Base-by-base conservation (phyloP, 2,797 vertebrate species). In the Phyllotis vaccarum region DNA sequence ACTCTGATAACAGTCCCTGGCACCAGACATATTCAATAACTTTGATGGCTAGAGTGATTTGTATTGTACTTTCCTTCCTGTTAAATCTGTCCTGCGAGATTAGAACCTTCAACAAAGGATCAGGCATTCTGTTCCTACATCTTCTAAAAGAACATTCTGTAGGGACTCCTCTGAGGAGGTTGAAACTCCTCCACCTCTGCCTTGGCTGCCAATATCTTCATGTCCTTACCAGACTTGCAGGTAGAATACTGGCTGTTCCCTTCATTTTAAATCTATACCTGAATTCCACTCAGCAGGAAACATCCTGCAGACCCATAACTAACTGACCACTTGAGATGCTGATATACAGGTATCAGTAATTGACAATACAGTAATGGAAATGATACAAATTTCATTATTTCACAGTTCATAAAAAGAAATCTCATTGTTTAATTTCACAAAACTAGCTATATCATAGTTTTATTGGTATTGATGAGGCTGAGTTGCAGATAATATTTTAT, bases 51-150 rank as follows among this genome's bases (percentile, higher is more conserved):
- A 66, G 0, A 56, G 24, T 82, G 22, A 60, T 92, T 74, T 91
- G 58, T 89, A 91, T 83, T 80, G n/a, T 76, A 49, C 24, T 80
- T 62, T 49, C 34, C 83, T 75, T 17, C 3, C 49, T 62, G 4
- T 58, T 86, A 81, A 66, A 52, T 82, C 40, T 79, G 13, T 54
- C 24, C 88, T 17, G 66, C 12, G 40, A 86, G n/a, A 82, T 62
- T 72, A 37, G 49, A 93, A n/a, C 54, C 82, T 70, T 96, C 70
- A 86, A 83, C 60, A 92, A 94, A 94, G 43, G 24, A 5, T 10
- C 17, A 89, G 8, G 24, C 17, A 54, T 81, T 72, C 34, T 88
- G 12, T 93, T 58, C 14, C n/a, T 37, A 12, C 24, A 9, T 76
- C 13, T 40, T 27, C 37, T 37, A 85, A 91, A 43, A 72, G 66